Conservation (phyloP, 2,113 vertebrate species). For the Apus apus region DNA sequence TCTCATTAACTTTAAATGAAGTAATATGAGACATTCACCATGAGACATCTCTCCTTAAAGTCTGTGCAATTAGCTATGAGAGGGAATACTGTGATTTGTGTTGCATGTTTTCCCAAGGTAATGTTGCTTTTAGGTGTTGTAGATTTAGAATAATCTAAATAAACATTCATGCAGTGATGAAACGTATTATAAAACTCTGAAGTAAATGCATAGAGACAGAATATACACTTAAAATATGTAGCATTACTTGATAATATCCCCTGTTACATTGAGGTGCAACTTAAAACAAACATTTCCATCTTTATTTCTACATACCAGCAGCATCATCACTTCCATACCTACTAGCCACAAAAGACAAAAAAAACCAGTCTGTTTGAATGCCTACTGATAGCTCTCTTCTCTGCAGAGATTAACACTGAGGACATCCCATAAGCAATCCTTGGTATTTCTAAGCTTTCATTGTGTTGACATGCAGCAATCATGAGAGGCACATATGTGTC, state of each 20-base stretch:
- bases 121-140: neutral
- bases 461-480: neutral
- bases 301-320: neutral
- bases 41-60: neutral
- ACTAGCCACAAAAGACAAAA: neutral
- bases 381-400: neutral
- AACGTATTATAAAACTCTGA: too few relatives aligned
- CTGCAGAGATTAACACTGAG: neutral
- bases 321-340: neutral
- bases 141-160: constrained; percentile 1
- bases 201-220: too few relatives aligned
- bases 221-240: neutral
- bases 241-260: neutral
- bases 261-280: neutral
- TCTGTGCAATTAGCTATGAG: neutral
- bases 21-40: neutral
- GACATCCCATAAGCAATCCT: neutral
- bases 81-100: constrained; percentile 1
- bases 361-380: neutral
- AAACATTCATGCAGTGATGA: neutral
- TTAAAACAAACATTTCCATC: neutral
- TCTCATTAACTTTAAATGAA: constrained; percentile 30
- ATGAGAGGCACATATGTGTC: neutral
- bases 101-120: neutral
- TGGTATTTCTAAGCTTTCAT: neutral